These are phyloP conservation scores for Palythoa grandiflora DNA, from an alignment of 92 coral and sea anemone species.

Conservation along the genomic window DNA sequence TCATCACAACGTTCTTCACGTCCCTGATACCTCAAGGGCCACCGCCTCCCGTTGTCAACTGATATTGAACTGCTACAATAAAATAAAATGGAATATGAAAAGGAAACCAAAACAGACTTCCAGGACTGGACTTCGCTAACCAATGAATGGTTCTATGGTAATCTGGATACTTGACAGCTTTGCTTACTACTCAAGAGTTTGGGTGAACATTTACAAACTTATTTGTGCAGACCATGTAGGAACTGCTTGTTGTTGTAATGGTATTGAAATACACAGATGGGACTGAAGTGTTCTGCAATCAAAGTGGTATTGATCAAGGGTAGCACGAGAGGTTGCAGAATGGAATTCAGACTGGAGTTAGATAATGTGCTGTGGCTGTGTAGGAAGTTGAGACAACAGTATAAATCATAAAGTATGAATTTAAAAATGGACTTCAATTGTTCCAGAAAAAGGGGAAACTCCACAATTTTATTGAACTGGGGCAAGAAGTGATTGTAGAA, in stretches of 20 bases:
- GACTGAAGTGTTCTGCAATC: not conserved
- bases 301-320: not conserved
- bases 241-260: not conserved
- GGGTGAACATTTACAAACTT: not conserved
- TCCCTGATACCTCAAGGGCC: slow-evolving; percentile 87
- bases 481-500: no score
- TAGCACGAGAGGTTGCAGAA: not conserved
- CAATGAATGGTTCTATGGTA: not conserved
- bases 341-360: no score
- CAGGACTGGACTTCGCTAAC: not conserved
- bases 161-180: not conserved
- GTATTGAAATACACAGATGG: not conserved
- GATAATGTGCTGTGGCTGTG: no score
- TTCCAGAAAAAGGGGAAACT: no score
- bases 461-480: no score
- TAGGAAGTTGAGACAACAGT: no score
- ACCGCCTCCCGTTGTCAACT: slow-evolving; percentile 46
- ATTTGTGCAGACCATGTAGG: not conserved
- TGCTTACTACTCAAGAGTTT: not conserved
- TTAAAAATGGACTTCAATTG: no score
- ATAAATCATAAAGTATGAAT: no score
- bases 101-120: not conserved
- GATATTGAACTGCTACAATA: not conserved
- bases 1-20: slow-evolving; percentile 92
- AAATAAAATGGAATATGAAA: not conserved